Evolutionary conservation across 1,140 invertebrate genomes (phyloP).

Genomic region (Diorhabda carinulata): DNA sequence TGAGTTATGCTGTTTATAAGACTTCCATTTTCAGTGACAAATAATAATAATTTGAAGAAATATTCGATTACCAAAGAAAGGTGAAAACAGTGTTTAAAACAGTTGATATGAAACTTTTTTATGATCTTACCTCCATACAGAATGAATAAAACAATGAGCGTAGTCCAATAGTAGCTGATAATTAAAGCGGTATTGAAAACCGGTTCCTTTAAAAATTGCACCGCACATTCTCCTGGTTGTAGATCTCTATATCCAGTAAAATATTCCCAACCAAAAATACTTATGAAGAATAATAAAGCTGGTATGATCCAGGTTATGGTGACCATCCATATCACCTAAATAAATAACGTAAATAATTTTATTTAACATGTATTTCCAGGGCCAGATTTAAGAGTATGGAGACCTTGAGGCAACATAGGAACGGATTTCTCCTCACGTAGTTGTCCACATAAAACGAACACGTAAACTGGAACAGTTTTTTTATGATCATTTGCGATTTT

Average conservation of each 20-base stretch:
- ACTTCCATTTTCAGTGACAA: too few species aligned
- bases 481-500: too few species aligned
- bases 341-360: neutral
- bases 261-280: conserved; percentile 98
- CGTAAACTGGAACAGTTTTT: too few species aligned
- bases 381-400: neutral
- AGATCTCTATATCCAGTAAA: conserved; percentile 90
- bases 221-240: conserved; percentile 84
- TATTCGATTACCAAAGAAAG: too few species aligned
- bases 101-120: neutral
- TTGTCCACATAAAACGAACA: too few species aligned
- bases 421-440: neutral
- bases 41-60: too few species aligned
- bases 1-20: too few species aligned
- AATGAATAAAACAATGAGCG: conserved; percentile 86
- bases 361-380: neutral
- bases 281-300: conserved; percentile 93
- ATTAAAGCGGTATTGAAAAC: conserved; percentile 97
- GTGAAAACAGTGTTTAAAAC: too few species aligned
- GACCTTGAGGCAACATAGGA: neutral
- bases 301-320: conserved; percentile 98
- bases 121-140: conserved; percentile 75
- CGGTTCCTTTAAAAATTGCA: conserved; percentile 97
- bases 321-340: conserved; percentile 73
- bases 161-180: conserved; percentile 97